Conservation (phyloP, 2,797 vertebrate genomes). For the Erithacus rubecula region DNA sequence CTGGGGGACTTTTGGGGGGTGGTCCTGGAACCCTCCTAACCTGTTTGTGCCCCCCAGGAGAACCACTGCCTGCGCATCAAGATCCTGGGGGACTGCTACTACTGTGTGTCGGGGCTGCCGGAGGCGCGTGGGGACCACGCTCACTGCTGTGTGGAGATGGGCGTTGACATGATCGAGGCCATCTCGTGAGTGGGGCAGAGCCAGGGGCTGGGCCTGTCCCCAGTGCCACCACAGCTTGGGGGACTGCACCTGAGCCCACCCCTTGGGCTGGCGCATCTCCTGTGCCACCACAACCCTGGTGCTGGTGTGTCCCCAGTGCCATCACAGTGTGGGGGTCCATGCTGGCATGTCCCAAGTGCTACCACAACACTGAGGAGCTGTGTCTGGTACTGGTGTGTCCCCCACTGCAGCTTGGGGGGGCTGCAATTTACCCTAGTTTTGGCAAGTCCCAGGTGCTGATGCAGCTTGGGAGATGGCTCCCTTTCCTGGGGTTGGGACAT, state of each 20-base stretch:
- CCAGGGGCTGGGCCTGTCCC: accelerated
- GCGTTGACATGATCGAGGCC: constrained; percentile 97
- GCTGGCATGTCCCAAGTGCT: background rate
- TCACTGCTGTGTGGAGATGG: constrained; percentile 98
- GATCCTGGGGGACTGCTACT: constrained; percentile 97
- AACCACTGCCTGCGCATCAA: constrained; percentile 97
- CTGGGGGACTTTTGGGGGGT: accelerated
- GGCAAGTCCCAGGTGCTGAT: background rate
- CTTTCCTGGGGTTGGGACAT: background rate
- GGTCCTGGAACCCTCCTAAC: background rate
- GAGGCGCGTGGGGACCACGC: constrained; percentile 94
- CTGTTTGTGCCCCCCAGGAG: constrained; percentile 75
- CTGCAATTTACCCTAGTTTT: background rate
- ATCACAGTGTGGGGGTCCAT: background rate
- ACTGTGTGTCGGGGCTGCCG: constrained; percentile 93
- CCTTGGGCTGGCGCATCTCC: background rate
- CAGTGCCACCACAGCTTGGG: background rate
- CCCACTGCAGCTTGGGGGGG: accelerated
- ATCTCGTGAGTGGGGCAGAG: constrained; percentile 85
- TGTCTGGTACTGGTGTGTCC: background rate
- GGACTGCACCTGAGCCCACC: background rate
- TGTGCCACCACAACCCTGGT: background rate
- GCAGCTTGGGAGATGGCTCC: background rate
- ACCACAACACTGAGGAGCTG: background rate
- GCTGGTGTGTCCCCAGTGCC: background rate